Evolutionary conservation across 2,888 invertebrate species (phyloP), one percentile per base, ranked within the genome.

Genomic region (Leptogaster cylindrica): DNA sequence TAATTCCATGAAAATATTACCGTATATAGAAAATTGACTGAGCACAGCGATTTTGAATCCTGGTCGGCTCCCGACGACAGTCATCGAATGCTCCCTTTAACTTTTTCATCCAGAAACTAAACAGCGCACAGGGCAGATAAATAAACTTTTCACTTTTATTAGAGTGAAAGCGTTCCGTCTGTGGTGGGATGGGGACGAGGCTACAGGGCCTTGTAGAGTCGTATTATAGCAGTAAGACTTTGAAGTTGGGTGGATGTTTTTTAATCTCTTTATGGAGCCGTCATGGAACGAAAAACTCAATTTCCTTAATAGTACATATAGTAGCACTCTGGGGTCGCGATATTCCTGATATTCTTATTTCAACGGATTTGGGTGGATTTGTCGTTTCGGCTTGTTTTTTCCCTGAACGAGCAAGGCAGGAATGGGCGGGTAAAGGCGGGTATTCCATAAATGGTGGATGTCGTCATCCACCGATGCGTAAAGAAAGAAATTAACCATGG

Each of bases 221-320:
- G n/a, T n/a, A n/a, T n/a, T n/a, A n/a, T 12, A 14, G 41, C 14
- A 66, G 61, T 48, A 28, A n/a, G 14, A 39, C 52, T 69, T 69
- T 69, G 69, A 69, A 66, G 69, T 69, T 66, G 63, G 36, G 12
- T 52, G 55, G 66, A 48, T 61, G 66, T 69, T 66, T 69, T n/a
- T 69, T 69, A 69, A 69, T 69, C 69, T 69, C 66, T 69, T 69
- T 69, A 69, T 69, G 69, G 66, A 66, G 52, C 63, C 66, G 66
- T 63, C 66, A 66, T 69, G 66, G 64, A 69, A 69, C 69, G 69
- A 69, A 65, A 66, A 69, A 69, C 66, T 69, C 69, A 69, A 69
- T 69, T 69, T 69, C 69, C 69, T 66, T 69, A 69, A 69, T 66
- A 69, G 69, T 58, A 51, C 65, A 61, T 61, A 28, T 28, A 44